These are phyloP conservation scores for Harpalus rufipes DNA, from an alignment of 2,888 invertebrate genomes.

Conservation along the genomic window DNA sequence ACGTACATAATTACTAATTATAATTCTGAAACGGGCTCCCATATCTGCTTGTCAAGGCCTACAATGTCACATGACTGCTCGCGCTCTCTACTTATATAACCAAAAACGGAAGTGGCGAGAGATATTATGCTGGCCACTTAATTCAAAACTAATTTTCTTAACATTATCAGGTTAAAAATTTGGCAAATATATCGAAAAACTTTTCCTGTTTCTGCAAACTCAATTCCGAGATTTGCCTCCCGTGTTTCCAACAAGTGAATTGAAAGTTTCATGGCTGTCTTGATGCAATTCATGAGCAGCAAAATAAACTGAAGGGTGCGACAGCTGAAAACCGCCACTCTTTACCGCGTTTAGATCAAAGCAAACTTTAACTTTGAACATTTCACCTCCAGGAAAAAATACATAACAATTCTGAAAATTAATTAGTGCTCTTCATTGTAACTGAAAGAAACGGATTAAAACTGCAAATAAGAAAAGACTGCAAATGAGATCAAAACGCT, in stretches of 20 bases:
- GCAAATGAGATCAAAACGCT: neutral
- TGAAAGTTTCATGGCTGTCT: constrained; percentile 5
- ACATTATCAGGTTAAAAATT: constrained; percentile 8
- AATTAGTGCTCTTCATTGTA: constrained; percentile 34
- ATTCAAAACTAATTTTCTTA: constrained; percentile 15
- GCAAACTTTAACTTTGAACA: constrained; percentile 16
- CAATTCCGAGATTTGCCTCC: constrained; percentile 17
- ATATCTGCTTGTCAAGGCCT: too few species aligned
- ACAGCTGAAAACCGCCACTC: constrained; percentile 1
- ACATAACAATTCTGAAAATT: constrained; percentile 11
- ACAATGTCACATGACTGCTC: too few species aligned
- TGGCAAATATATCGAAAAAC: constrained; percentile 24
- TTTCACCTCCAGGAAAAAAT: constrained; percentile 2
- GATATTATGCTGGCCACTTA: neutral
- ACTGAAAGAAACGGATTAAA: neutral
- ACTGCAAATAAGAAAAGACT: constrained; percentile 8
- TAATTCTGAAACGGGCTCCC: too few species aligned
- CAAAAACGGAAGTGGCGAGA: too few species aligned
- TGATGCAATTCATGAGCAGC: constrained; percentile 33
- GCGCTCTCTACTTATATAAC: too few species aligned
- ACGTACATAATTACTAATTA: too few species aligned
- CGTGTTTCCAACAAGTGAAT: constrained; percentile 22
- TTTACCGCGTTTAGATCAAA: constrained; percentile 26
- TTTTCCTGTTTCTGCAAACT: constrained; percentile 15
- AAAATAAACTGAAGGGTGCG: constrained; percentile 1